These are phyloP conservation scores for Upupa epops DNA, from an alignment of 2,113 vertebrate species.

Conservation along the genomic window DNA sequence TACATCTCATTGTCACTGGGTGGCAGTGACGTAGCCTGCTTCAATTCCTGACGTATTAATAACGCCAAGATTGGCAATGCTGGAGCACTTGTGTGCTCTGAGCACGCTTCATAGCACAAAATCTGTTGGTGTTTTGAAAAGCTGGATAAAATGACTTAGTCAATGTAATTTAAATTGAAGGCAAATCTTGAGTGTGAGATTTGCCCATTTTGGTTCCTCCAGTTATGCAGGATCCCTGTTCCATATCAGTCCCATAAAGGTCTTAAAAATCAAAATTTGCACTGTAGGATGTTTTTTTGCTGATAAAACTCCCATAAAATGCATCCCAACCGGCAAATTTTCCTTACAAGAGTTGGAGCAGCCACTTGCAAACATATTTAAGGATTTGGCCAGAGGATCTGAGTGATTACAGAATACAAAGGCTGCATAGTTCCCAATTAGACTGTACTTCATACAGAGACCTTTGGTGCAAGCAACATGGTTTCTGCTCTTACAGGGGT, in stretches of 20 bases:
- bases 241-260: not conserved
- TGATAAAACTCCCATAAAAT: slow-evolving; percentile 13
- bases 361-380: not conserved
- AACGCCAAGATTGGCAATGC: not conserved
- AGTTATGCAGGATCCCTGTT: not conserved
- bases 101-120: accelerated
- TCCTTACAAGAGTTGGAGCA: not conserved
- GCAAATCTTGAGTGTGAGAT: not conserved
- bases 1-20: not conserved
- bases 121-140: slow-evolving; percentile 1
- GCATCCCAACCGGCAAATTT: not conserved
- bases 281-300: not conserved
- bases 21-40: accelerated
- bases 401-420: not conserved
- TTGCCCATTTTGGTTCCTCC: not conserved
- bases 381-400: slow-evolving; percentile 25
- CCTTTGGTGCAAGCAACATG: not conserved
- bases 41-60: not conserved
- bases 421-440: not conserved
- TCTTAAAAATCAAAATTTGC: not conserved
- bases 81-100: not conserved
- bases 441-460: not conserved
- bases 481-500: not conserved
- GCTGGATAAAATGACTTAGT: not conserved
- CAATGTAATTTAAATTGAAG: slow-evolving; percentile 7